Evolutionary conservation across 2,888 invertebrate species (phyloP), one percentile per base, ranked within the genome.

Genomic region (Venustoraphidia nigricollis): DNA sequence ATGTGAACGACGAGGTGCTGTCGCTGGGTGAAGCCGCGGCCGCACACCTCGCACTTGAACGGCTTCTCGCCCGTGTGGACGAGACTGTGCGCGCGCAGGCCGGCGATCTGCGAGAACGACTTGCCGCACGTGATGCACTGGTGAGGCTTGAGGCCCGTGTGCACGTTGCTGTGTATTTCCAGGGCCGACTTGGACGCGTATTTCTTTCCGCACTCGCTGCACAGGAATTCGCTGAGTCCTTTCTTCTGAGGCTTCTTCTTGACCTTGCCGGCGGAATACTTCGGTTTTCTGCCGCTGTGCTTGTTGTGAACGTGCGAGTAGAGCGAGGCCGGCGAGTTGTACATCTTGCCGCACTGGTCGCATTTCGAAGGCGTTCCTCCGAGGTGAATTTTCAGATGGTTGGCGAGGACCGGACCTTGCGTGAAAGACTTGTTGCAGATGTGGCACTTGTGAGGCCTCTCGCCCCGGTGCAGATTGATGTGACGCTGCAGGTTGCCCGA

Each of bases 11-110:
- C 14, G 17, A 42, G 27, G 17, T 17, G 11, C 27, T 14, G 34
- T n/a, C 95, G 94, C 1, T 95, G 95, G 34, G 95, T 95, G 66
- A 96, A 96, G 3, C 93, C 93, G 61, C 90, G 94, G 60, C 90
- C 89, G 66, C 96, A 96, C n/a, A 94, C 76, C 1, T 85, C 81
- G 62, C 95, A 96, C 64, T 93, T 91, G 62, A 90, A 95, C 0
- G 95, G 95, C 10, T 94, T 75, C 59, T 94, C 94, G 0, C 95
- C 95, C 60, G 93, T 95, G 67, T 95, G 95, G 1, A 90, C 90
- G 41, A 93, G 75, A 78, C 95, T 83, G 61, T 95, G 95, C 14
- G 92, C 79, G 8, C 90, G 83, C 45, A 95, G 69, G 2, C 92
- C 91, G 14, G 89, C 88, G 66, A 94, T 94, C 62, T 95, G 94